phyloP scores from a whole-genome alignment of 1,140 invertebrate species.

The Acromyrmex heyeri region DNA sequence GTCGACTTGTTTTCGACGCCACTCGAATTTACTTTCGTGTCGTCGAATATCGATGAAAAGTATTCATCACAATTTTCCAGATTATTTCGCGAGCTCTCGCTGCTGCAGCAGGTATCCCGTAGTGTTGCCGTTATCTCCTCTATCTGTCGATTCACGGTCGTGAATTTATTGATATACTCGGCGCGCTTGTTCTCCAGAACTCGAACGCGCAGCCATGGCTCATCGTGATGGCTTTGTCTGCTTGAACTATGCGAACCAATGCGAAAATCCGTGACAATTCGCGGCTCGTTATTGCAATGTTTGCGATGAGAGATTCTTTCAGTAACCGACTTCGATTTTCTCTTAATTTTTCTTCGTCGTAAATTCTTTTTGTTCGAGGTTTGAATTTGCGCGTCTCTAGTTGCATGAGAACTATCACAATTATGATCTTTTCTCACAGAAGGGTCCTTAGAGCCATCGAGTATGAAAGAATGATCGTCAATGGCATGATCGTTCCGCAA shows the following conservation, averaged over 20 bases:
- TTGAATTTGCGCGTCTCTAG: slow-evolving; percentile 35
- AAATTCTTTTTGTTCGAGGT: slow-evolving; percentile 8
- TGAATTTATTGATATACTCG: slow-evolving; percentile 49
- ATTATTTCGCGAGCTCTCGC: not conserved
- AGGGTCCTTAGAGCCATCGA: not conserved
- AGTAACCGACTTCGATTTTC: not conserved
- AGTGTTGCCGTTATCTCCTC: slow-evolving; percentile 49
- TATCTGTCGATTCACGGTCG: slow-evolving; percentile 40
- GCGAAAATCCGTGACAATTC: slow-evolving; percentile 1
- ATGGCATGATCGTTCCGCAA: not conserved
- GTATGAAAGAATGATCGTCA: not conserved
- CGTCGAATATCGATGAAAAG: not conserved
- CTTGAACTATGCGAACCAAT: not conserved
- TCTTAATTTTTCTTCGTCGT: not conserved
- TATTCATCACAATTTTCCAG: not conserved
- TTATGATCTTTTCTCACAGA: not conserved
- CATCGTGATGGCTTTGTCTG: not conserved
- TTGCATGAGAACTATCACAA: not conserved
- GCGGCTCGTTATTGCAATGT: not conserved
- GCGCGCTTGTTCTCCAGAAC: slow-evolving; percentile 1
- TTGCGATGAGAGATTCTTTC: not conserved
- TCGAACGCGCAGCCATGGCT: not conserved
- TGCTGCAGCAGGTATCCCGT: slow-evolving; percentile 36
- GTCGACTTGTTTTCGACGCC: not conserved
- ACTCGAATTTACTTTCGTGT: not conserved